Conservation (phyloP, 2,797 vertebrate species). For the Garrulus glandarius region DNA sequence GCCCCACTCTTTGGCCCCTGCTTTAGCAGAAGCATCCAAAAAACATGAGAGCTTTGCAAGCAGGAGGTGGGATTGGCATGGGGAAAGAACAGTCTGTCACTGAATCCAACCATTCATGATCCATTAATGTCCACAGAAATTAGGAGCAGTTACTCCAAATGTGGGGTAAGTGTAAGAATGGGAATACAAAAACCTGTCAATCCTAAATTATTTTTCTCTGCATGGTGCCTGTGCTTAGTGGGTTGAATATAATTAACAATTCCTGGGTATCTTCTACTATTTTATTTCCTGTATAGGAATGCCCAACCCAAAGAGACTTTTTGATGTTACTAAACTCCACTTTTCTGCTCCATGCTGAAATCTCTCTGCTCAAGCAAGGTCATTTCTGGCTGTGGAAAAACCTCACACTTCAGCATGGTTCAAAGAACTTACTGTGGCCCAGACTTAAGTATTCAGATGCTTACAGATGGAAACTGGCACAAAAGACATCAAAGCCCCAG, state of each 20-base stretch:
- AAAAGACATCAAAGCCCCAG: background rate
- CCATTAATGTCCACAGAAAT: background rate
- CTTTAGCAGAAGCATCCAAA: background rate
- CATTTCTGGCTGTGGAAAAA: background rate
- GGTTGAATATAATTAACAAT: background rate
- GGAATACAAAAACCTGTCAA: background rate
- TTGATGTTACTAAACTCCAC: background rate
- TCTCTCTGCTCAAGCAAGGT: background rate
- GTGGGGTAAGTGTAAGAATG: background rate
- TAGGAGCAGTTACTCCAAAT: background rate
- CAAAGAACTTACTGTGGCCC: background rate
- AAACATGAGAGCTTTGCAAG: accelerated
- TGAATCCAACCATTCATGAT: background rate
- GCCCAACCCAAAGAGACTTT: background rate
- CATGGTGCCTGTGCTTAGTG: background rate
- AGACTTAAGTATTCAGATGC: background rate
- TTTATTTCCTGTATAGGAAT: background rate
- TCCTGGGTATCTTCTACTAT: background rate
- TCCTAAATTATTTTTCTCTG: background rate
- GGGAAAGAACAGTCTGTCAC: background rate
- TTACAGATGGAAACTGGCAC: background rate
- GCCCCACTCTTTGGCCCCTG: background rate
- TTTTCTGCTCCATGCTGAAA: background rate
- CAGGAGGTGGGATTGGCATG: background rate
- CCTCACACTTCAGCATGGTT: background rate